Evolutionary conservation across 2,797 vertebrate species (phyloP).

Genomic region (Avahi laniger): DNA sequence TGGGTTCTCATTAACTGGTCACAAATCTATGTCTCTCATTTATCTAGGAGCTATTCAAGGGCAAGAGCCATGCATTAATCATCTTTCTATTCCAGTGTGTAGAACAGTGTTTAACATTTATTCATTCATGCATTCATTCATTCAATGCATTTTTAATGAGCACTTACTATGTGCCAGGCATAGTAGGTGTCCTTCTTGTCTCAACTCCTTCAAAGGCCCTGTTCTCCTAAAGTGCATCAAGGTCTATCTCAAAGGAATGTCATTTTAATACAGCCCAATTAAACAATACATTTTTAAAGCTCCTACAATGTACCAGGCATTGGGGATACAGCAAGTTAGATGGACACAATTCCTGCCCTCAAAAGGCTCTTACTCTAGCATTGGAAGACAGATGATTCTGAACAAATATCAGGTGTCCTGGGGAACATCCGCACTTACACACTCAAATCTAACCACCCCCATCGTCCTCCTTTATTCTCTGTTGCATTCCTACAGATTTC

Average conservation of each 20-base stretch:
- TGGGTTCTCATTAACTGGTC: slow-evolving; percentile 72
- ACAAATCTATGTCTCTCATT: slow-evolving; percentile 67
- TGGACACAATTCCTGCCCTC: neutral
- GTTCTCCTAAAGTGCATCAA: neutral
- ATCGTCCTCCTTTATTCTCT: neutral
- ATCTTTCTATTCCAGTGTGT: slow-evolving; percentile 59
- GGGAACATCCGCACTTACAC: neutral
- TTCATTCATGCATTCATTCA: slow-evolving; percentile 51
- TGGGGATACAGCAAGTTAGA: neutral
- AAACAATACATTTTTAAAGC: neutral
- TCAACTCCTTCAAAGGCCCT: neutral
- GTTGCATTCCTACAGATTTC: neutral
- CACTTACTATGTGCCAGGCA: slow-evolving; percentile 49
- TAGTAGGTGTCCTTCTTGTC: neutral
- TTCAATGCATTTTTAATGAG: slow-evolving; percentile 33
- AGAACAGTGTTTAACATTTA: slow-evolving; percentile 39
- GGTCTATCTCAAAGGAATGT: neutral
- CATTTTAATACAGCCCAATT: neutral
- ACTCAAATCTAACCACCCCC: neutral
- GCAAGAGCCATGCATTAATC: slow-evolving; percentile 60
- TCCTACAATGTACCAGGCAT: neutral
- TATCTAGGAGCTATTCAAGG: slow-evolving; percentile 72
- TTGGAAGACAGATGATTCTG: neutral
- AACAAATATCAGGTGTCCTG: neutral
- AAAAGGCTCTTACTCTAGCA: neutral